Evolutionary conservation across 2,888 invertebrate genomes (phyloP).

Genomic region (Tyria jacobaeae): DNA sequence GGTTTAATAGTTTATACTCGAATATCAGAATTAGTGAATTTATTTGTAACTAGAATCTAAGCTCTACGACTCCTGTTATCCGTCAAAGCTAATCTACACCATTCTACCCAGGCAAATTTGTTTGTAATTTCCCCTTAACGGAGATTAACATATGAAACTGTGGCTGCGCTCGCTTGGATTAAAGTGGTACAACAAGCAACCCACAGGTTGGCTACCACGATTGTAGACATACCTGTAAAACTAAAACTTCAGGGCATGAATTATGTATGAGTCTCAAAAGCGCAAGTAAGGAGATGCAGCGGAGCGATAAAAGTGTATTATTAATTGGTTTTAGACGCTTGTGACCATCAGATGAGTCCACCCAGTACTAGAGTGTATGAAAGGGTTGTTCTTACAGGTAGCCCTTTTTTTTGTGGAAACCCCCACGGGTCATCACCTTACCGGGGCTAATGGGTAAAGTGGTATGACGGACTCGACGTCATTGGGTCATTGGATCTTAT

Average conservation of each 20-base stretch:
- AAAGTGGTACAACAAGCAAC: constrained; percentile 58
- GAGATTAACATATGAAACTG: constrained; percentile 50
- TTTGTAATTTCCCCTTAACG: constrained; percentile 45
- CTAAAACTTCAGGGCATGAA: constrained; percentile 72
- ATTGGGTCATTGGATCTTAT: too few species aligned
- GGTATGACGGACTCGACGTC: too few species aligned
- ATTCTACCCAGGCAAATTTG: constrained; percentile 38
- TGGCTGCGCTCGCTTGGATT: constrained; percentile 58
- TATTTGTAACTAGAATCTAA: background rate
- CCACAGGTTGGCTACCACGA: constrained; percentile 61
- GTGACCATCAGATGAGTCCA: background rate
- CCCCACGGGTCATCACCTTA: too few species aligned
- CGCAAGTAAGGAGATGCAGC: constrained; percentile 27
- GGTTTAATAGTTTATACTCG: too few species aligned
- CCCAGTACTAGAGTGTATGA: background rate
- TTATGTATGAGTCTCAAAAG: constrained; percentile 62
- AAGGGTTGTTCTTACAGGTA: background rate
- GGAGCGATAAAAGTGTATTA: background rate
- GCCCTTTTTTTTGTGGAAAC: too few species aligned
- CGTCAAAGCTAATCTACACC: constrained; percentile 25
- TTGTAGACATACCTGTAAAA: constrained; percentile 71
- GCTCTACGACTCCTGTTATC: background rate
- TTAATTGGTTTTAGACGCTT: background rate
- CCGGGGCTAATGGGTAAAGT: too few species aligned
- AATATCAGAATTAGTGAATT: too few species aligned